These are phyloP conservation scores for Lasioglossum baleicum DNA, from an alignment of 1,140 invertebrate genomes.

Conservation along the genomic window DNA sequence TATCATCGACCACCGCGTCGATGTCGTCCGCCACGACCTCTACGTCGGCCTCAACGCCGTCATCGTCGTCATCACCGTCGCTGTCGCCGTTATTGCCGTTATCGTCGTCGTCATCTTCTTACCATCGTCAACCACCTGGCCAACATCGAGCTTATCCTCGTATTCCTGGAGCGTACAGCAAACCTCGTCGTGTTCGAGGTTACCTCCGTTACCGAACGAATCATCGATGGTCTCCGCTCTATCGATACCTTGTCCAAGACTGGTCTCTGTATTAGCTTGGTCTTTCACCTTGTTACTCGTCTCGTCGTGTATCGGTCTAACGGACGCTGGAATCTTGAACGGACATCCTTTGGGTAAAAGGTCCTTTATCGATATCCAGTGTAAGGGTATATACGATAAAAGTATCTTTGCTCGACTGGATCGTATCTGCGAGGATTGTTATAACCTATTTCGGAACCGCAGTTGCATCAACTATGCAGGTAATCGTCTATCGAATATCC, in stretches of 20 bases:
- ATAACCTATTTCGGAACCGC: slow-evolving; percentile 94
- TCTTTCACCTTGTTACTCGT: slow-evolving; percentile 81
- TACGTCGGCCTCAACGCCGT: slow-evolving; percentile 26
- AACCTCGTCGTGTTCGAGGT: no score
- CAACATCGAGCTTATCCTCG: no score
- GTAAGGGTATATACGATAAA: slow-evolving; percentile 94
- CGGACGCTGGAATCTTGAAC: slow-evolving; percentile 81
- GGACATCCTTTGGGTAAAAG: slow-evolving; percentile 84
- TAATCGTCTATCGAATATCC: slow-evolving; percentile 78
- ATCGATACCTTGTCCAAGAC: slow-evolving; percentile 64
- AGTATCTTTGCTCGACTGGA: slow-evolving; percentile 91
- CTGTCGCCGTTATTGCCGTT: no score
- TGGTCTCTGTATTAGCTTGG: slow-evolving; percentile 78
- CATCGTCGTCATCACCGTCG: background rate
- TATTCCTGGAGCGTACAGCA: no score
- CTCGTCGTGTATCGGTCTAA: slow-evolving; percentile 80
- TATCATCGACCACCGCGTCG: background rate
- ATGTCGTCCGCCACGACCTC: no score
- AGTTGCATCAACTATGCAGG: slow-evolving; percentile 93
- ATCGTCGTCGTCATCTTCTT: slow-evolving; percentile 37
- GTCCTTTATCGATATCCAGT: slow-evolving; percentile 93
- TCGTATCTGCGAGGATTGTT: slow-evolving; percentile 95
- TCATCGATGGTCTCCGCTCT: no score
- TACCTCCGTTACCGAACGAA: no score
- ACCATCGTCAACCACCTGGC: no score